Percentiles rank a stretch among this genome's conserved stretches.
These are phyloP conservation scores for Clarias pachynema DNA, from an alignment of 2,797 vertebrate species.

Conservation along the genomic window DNA sequence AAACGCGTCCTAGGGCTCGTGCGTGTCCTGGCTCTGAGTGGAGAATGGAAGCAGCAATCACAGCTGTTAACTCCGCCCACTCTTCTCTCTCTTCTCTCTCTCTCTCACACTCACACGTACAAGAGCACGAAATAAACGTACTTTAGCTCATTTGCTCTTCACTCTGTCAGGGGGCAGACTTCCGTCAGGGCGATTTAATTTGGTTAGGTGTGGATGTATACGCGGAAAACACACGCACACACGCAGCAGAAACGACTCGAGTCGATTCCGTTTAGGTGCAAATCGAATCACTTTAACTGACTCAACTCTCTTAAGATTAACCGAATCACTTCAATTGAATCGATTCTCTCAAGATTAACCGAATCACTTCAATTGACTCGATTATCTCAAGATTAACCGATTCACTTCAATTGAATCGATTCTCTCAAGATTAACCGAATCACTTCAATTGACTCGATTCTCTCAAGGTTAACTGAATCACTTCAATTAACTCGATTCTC, in stretches of 20 bases:
- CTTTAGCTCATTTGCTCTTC: not conserved
- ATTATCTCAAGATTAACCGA: no score
- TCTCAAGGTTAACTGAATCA: no score
- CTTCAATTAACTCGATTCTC: not conserved
- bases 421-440: no score
- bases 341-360: not conserved
- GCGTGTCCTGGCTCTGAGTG: conserved; percentile 2
- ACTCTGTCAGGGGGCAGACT: not conserved
- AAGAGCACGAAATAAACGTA: not conserved
- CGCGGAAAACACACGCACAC: not conserved
- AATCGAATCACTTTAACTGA: not conserved
- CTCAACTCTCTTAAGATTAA: not conserved
- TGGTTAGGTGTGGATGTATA: not conserved
- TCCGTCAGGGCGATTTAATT: not conserved
- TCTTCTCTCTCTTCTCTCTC: not conserved
- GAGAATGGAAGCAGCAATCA: conserved; percentile 19
- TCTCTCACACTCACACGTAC: not conserved
- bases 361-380: no score
- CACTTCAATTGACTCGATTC: no score
- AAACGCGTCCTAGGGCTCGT: not conserved
- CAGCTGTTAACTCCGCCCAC: conserved; percentile 17
- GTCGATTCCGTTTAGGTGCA: not conserved
- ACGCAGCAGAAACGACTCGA: not conserved
- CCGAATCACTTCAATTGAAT: not conserved
- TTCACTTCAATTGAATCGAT: no score